Conservation (phyloP, 2,113 vertebrate genomes). For the Vicugna pacos region DNA sequence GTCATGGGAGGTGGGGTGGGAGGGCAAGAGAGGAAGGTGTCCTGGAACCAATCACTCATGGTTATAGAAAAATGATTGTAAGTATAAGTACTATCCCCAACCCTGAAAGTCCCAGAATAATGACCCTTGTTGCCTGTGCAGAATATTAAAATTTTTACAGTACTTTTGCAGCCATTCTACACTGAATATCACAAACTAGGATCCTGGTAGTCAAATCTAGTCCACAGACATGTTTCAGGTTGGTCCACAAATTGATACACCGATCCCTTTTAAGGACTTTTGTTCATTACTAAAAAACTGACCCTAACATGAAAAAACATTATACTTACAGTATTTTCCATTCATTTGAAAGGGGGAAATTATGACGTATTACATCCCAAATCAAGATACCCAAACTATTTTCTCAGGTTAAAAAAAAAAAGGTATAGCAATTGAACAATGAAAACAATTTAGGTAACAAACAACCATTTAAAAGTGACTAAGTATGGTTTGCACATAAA, state of each 20-base stretch:
- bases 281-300: constrained; percentile 7
- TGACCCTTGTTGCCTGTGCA: not conserved
- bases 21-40: not conserved
- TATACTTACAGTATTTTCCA: not conserved
- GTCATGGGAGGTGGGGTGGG: not conserved
- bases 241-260: not conserved
- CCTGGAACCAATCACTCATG: not conserved
- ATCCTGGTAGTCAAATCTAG: not conserved
- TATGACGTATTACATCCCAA: not conserved
- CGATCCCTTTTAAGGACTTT: not conserved
- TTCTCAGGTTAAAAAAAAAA: not conserved
- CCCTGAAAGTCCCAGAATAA: not conserved
- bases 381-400: not conserved
- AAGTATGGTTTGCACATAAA: constrained; percentile 23
- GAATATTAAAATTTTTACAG: not conserved
- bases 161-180: not conserved
- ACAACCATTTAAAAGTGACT: constrained; percentile 16
- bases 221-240: not conserved
- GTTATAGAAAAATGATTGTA: not conserved
- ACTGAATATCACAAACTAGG: not conserved
- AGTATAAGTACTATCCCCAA: not conserved
- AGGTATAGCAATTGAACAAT: not conserved
- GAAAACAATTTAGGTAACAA: constrained; percentile 29
- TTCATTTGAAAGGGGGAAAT: not conserved
- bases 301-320: not conserved